Evolutionary conservation across 1,140 invertebrate genomes (phyloP), one percentile per base, ranked within the genome.

Genomic region (Cepaea nemoralis): DNA sequence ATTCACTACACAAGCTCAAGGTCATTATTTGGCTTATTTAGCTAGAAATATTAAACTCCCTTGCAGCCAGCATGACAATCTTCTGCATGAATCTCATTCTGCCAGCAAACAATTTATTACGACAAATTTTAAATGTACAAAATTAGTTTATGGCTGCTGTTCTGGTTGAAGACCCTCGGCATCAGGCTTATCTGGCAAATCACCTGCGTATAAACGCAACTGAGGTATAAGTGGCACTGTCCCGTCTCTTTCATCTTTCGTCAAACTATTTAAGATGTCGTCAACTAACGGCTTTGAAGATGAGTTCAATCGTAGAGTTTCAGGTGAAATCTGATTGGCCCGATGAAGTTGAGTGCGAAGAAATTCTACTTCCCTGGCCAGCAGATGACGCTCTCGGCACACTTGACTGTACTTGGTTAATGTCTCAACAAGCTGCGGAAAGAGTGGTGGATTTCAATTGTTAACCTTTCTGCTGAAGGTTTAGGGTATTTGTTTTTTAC

Each of bases 291-390:
- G 75, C 82, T 86, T 87, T 63, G 85, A 86, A 2, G 88, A 87
- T 14, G 88, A 87, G 73, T 85, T 85, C 50, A 87, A 84, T 48
- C 87, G 87, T 14, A 86, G 73, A n/a, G 85, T 39, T 37, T 89
- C 86, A 70, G 77, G 27, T 24, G 77, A 67, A n/a, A 84, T 85
- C 67, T 85, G 75, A 48, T 86, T 86, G 27, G 78, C 79, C 59
- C 84, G 82, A 39, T 82, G 80, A 8, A 90, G 82, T 39, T 89
- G 86, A 50, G 83, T 83, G 19, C 89, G 87, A 45, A 90, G 77
- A 74, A 90, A 90, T 80, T 90, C 90, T 22, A 91, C 86, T 79
- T 91, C 90, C 42, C 86, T 84, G 10, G 87, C 88, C 39, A 91
- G 69, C 10, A 91, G 70, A 69, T 88, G 87, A 33, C 90, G 83